Base-by-base conservation (phyloP, 2,888 invertebrate genomes). In the Vesta saturnalis region DNA sequence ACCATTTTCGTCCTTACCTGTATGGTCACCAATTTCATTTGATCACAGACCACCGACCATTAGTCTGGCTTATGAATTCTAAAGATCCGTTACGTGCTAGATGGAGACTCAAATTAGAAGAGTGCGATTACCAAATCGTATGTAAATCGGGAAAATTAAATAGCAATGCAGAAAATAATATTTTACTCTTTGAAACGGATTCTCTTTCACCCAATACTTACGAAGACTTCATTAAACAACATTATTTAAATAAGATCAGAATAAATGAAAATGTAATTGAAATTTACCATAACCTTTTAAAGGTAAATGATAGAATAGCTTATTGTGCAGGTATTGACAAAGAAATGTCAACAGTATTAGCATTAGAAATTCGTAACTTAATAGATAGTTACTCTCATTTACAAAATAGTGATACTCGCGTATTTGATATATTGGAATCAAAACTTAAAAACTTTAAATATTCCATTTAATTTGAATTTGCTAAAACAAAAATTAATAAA, bases 1-100 rank as follows among this genome's bases (percentile, higher is more conserved):
- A n/a, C n/a, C n/a, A n/a, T n/a, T n/a, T n/a, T n/a, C n/a, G n/a
- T n/a, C n/a, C n/a, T n/a, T n/a, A n/a, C n/a, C n/a, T n/a, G n/a
- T n/a, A n/a, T n/a, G n/a, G n/a, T n/a, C n/a, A n/a, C n/a, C n/a
- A n/a, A n/a, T n/a, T n/a, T n/a, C n/a, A n/a, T n/a, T n/a, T n/a
- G n/a, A n/a, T n/a, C n/a, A n/a, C n/a, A n/a, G n/a, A n/a, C n/a
- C n/a, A n/a, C n/a, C n/a, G n/a, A n/a, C n/a, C n/a, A n/a, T n/a
- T 66, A 14, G 55, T 23, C 12, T 67, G 60, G 57, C 10, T 67
- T 4, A 43, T 56, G 4, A 58, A 58, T 54, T 62, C 15, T 4
- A 62, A 39, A 43, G 61, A 67, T 43, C 67, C 58, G 0, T 14
- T 43, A 2, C n/a, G n/a, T n/a, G n/a, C n/a, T n/a, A n/a, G n/a